Evolutionary conservation across 2,113 vertebrate genomes (phyloP).

Genomic region (Garra rufa): DNA sequence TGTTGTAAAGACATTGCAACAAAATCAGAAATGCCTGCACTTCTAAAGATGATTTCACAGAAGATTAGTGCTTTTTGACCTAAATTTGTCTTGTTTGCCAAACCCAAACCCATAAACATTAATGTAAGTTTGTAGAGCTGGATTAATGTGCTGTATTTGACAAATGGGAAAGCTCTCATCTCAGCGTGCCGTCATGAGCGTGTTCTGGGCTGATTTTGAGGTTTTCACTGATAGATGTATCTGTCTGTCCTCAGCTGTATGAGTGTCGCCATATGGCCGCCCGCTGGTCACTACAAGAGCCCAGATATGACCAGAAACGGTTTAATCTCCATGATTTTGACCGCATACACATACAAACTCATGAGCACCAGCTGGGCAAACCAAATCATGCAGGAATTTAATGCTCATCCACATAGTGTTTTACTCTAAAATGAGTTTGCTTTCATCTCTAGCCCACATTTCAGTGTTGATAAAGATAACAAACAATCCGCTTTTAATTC

Average conservation of each 20-base stretch:
- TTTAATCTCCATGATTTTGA: neutral
- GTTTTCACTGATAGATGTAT: conserved; percentile 58
- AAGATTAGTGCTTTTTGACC: conserved; percentile 15
- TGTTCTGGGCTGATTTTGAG: conserved; percentile 53
- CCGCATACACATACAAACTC: conserved; percentile 19
- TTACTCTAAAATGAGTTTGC: neutral
- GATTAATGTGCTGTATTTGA: neutral
- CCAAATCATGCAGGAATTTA: neutral
- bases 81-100: conserved; percentile 7
- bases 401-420: neutral
- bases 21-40: neutral
- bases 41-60: neutral
- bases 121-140: neutral
- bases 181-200: too few species aligned
- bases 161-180: neutral
- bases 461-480: neutral
- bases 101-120: neutral
- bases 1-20: neutral
- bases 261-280: conserved; percentile 26
- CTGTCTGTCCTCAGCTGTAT: conserved; percentile 16
- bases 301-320: conserved; percentile 9
- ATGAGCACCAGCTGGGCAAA: conserved; percentile 15
- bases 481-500: conserved; percentile 50
- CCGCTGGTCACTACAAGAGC: neutral
- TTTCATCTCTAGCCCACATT: neutral